phyloP scores from a whole-genome alignment of 2,888 invertebrate species.

The Lysandra coridon region DNA sequence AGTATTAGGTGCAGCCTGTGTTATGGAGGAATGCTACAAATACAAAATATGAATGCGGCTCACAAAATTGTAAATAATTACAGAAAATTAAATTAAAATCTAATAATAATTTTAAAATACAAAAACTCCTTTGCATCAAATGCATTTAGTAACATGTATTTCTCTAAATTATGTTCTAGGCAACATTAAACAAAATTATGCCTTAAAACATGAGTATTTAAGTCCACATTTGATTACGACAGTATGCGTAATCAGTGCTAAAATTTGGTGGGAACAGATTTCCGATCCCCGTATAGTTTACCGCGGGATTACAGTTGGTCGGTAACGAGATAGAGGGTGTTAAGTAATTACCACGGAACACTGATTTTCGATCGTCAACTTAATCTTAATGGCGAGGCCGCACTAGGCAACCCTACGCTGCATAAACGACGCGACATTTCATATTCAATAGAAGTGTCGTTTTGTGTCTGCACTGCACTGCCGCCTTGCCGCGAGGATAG shows the following conservation, averaged over 20 bases:
- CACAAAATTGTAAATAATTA: too few relatives aligned
- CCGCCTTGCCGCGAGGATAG: too few relatives aligned
- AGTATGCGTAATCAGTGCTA: not conserved
- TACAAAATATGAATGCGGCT: too few relatives aligned
- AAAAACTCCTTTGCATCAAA: too few relatives aligned
- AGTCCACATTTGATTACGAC: not conserved
- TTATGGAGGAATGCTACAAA: too few relatives aligned
- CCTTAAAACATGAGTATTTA: not conserved
- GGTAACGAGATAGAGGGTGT: not conserved
- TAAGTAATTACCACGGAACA: slow-evolving; percentile 1
- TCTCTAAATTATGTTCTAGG: too few relatives aligned
- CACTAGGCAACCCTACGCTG: too few relatives aligned
- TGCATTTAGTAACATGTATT: too few relatives aligned
- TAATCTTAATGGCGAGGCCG: not conserved
- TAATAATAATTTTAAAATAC: too few relatives aligned
- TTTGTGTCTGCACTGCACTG: too few relatives aligned
- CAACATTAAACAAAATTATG: not conserved
- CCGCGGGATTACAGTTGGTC: not conserved
- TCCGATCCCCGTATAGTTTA: slow-evolving; percentile 1
- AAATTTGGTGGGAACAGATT: not conserved
- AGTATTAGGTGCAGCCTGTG: too few relatives aligned
- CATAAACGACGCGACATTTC: not conserved
- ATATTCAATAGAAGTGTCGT: not conserved
- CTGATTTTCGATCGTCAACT: slow-evolving; percentile 3
- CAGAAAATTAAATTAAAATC: too few relatives aligned